phyloP scores from a whole-genome alignment of 2,797 vertebrate species.

The Fratercula arctica region DNA sequence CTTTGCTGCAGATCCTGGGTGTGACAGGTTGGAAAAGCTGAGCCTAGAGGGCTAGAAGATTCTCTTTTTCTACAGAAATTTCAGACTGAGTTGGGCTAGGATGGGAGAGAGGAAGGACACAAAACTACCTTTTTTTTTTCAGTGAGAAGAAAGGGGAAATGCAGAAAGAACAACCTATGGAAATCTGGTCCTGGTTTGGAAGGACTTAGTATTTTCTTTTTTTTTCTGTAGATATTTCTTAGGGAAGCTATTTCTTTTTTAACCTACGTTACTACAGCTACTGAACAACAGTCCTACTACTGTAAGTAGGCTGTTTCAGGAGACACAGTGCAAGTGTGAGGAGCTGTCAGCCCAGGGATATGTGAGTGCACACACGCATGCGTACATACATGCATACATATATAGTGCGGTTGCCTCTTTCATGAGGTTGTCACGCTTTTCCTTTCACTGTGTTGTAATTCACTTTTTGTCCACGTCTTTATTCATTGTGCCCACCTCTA shows the following conservation, averaged over 20 bases:
- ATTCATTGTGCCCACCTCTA: background rate
- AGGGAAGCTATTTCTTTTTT: background rate
- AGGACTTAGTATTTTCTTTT: background rate
- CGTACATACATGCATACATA: no score
- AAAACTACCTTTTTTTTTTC: background rate
- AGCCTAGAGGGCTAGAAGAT: background rate
- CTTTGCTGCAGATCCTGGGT: background rate
- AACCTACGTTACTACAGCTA: background rate
- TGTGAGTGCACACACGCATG: rapidly evolving
- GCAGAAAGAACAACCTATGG: background rate
- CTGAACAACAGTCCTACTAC: background rate
- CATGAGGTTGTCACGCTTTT: background rate
- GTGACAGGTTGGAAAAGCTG: background rate
- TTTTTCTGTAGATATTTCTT: background rate
- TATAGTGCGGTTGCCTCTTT: background rate
- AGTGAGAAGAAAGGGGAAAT: background rate
- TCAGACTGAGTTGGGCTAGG: background rate
- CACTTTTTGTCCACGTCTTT: background rate
- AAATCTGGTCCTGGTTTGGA: background rate
- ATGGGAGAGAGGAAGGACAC: background rate
- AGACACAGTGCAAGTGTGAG: background rate
- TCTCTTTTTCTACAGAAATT: background rate
- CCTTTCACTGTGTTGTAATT: background rate
- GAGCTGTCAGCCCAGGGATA: background rate
- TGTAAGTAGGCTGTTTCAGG: background rate